phyloP scores from a whole-genome alignment of 2,888 invertebrate genomes.

The Marronus borbonicus region DNA sequence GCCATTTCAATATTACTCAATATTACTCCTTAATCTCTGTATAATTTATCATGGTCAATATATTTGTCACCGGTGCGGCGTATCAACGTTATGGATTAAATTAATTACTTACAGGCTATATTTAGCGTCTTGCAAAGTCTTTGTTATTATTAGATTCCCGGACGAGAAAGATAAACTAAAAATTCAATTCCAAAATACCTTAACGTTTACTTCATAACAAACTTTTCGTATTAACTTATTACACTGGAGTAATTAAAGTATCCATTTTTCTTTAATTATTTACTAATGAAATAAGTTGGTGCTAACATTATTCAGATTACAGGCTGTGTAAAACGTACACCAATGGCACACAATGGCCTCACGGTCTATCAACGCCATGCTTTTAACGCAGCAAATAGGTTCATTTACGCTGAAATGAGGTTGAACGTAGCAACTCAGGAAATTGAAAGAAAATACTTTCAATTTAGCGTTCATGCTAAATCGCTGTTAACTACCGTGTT shows the following conservation, averaged over 20 bases:
- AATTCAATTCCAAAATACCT: background rate
- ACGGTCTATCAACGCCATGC: background rate
- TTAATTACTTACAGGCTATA: background rate
- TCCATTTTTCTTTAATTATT: too few species aligned
- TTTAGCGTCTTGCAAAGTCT: background rate
- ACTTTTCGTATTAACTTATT: too few species aligned
- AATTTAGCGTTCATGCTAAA: constrained; percentile 4
- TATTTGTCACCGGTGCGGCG: background rate
- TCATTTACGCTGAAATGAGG: background rate
- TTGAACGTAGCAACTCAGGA: background rate
- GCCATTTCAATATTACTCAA: background rate
- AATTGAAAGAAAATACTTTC: constrained; percentile 24
- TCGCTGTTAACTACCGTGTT: constrained; percentile 8
- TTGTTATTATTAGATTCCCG: background rate
- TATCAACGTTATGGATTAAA: background rate
- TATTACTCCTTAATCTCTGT: background rate
- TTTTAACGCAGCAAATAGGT: constrained; percentile 10
- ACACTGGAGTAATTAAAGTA: too few species aligned
- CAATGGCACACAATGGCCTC: too few species aligned
- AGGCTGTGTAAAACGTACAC: too few species aligned
- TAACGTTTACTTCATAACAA: too few species aligned
- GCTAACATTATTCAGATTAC: too few species aligned
- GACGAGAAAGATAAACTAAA: background rate
- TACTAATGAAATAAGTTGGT: too few species aligned
- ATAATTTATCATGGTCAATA: constrained; percentile 19